These are phyloP conservation scores for Acronicta psi DNA, from an alignment of 2,888 invertebrate species.

Conservation along the genomic window DNA sequence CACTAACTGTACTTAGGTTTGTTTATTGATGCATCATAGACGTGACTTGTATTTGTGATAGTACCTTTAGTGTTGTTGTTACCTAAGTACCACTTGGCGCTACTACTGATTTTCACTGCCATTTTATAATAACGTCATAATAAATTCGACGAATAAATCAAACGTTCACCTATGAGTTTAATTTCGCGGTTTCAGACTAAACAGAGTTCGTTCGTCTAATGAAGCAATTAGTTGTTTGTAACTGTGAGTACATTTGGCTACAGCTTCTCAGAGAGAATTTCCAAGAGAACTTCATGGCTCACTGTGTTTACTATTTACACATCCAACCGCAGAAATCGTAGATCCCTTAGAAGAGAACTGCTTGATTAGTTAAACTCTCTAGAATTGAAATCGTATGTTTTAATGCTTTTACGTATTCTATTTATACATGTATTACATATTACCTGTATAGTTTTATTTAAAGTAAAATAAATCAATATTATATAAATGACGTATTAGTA, in stretches of 20 bases:
- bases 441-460: too few species aligned
- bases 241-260: not conserved
- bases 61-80: too few species aligned
- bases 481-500: slow-evolving; percentile 8
- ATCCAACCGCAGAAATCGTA: not conserved
- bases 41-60: too few species aligned
- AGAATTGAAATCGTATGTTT: slow-evolving; percentile 6
- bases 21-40: too few species aligned
- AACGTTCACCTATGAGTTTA: too few species aligned
- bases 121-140: too few species aligned
- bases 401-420: not conserved
- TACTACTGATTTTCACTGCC: too few species aligned
- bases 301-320: slow-evolving; percentile 8
- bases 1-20: not conserved
- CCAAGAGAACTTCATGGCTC: not conserved
- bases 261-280: slow-evolving; percentile 7
- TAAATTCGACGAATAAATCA: too few species aligned
- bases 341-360: not conserved
- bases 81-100: too few species aligned
- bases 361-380: slow-evolving; percentile 6
- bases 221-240: slow-evolving; percentile 1
- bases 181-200: not conserved
- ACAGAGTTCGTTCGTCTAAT: not conserved
- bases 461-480: too few species aligned
- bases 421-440: too few species aligned